Base-by-base conservation (phyloP, 2,888 invertebrate genomes). In the Onthophagus sagittarius region DNA sequence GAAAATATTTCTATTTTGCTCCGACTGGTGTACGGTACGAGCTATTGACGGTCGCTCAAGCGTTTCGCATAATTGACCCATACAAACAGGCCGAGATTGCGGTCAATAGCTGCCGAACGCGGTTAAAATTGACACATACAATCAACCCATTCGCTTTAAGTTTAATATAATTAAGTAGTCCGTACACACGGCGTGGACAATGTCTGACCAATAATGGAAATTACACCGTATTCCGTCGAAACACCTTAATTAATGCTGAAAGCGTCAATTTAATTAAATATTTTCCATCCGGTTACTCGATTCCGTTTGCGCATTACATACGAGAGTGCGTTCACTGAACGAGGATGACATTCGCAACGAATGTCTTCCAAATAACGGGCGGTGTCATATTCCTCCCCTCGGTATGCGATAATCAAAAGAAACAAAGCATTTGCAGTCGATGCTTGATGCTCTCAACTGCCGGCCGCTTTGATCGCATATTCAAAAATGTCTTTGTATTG, bases 331-430 rank as follows among this genome's bases (percentile, higher is more conserved):
- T 53, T 53, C 39, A 53, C 11, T 53, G 39, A 11, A 1, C 39
- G 39, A 53, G 9, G 39, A 11, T 11, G 39, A 53, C 39, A 7
- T 53, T 11, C n/a, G n/a, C n/a, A n/a, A 7, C 39, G 39, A 53
- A 53, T 53, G 39, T 53, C 9, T 53, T 53, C 39, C 39, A 53
- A 53, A 4, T 53, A 53, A 53, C 39, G 39, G 39, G 39, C 39
- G 39, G 23, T 67, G 67, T 67, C 67, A 67, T 67, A 67, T 31
- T 67, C 67, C 67, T 15, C 15, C 31, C 67, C 31, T 31, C 13
- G 78, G 81, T 82, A 82, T 82, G 80, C 80, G 79, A 82, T 82
- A 82, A 82, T 82, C 82, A 81, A 81, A 82, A 81, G 82, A 82
- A 81, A 81, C 80, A 81, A 81, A 81, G 81, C 80, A 79, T 79